Conservation (phyloP, 2,797 vertebrate genomes). For the Loris lydekkerianus region DNA sequence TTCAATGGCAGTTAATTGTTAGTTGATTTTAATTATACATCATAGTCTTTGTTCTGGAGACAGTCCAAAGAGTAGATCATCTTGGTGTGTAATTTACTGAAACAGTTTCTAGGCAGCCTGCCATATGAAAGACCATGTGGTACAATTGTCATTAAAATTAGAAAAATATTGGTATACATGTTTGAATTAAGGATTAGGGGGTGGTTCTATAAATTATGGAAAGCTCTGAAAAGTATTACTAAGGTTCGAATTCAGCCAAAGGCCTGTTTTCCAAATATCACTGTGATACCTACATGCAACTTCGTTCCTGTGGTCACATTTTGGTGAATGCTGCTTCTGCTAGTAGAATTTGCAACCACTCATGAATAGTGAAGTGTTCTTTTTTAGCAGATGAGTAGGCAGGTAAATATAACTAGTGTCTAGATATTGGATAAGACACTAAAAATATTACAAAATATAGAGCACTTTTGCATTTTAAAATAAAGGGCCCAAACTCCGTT, state of each 20-base stretch:
- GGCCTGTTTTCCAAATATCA: conserved; percentile 68
- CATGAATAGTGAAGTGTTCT: conserved; percentile 83
- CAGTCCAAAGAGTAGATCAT: conserved; percentile 89
- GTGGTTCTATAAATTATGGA: conserved; percentile 75
- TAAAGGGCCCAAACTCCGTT: neutral
- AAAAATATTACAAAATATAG: conserved; percentile 48
- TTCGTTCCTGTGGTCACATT: conserved; percentile 65
- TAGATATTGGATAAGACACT: conserved; percentile 76
- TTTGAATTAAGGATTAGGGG: conserved; percentile 85
- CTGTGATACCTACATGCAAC: neutral
- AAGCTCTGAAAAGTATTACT: conserved; percentile 76
- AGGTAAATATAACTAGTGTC: conserved; percentile 75
- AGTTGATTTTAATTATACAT: conserved; percentile 91
- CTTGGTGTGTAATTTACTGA: conserved; percentile 88
- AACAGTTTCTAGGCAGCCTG: conserved; percentile 89
- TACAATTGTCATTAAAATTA: conserved; percentile 88
- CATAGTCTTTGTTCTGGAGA: conserved; percentile 89
- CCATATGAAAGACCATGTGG: conserved; percentile 86
- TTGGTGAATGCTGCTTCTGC: conserved; percentile 70
- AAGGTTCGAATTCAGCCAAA: conserved; percentile 78
- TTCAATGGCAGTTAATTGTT: conserved; percentile 90
- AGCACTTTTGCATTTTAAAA: conserved; percentile 54
- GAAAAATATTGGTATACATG: conserved; percentile 88
- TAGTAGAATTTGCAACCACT: conserved; percentile 78
- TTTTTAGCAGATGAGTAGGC: conserved; percentile 84